phyloP scores from a whole-genome alignment of 2,888 invertebrate genomes.

The Tortrix viridana region DNA sequence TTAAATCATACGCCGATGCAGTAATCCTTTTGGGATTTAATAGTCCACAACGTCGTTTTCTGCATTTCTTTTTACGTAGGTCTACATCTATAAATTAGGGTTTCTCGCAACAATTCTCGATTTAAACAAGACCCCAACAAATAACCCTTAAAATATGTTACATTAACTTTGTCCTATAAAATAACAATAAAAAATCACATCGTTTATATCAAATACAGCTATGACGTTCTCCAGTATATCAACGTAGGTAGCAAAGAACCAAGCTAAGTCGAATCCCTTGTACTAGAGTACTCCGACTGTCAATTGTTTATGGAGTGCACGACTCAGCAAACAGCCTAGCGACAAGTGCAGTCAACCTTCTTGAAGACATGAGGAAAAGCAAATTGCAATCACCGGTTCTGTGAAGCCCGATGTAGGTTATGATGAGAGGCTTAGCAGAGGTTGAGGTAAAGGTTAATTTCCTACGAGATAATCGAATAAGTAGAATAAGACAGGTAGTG shows the following conservation, averaged over 20 bases:
- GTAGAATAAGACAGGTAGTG: too few relatives aligned
- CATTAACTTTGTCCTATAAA: too few relatives aligned
- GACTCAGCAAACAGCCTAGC: slow-evolving; percentile 28
- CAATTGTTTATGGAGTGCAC: slow-evolving; percentile 31
- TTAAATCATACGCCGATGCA: slow-evolving; percentile 23
- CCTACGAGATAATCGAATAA: slow-evolving; percentile 15
- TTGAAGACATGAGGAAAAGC: slow-evolving; percentile 32
- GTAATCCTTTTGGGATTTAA: slow-evolving; percentile 30
- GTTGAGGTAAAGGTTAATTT: slow-evolving; percentile 9
- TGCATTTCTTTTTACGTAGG: slow-evolving; percentile 5
- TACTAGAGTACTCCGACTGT: slow-evolving; percentile 48
- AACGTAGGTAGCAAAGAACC: slow-evolving; percentile 40
- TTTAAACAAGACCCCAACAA: too few relatives aligned
- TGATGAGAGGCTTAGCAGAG: slow-evolving; percentile 30
- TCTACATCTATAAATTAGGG: too few relatives aligned
- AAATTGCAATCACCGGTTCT: slow-evolving; percentile 26
- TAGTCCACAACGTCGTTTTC: slow-evolving; percentile 31
- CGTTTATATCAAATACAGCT: too few relatives aligned
- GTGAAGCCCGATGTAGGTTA: slow-evolving; percentile 33
- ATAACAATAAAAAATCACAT: too few relatives aligned
- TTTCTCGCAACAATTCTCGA: background rate
- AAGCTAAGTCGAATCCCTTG: slow-evolving; percentile 61
- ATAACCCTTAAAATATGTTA: too few relatives aligned
- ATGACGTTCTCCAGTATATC: too few relatives aligned
- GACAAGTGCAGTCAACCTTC: slow-evolving; percentile 20